phyloP scores from a whole-genome alignment of 2,797 vertebrate genomes.

The Hippoglossus hippoglossus region DNA sequence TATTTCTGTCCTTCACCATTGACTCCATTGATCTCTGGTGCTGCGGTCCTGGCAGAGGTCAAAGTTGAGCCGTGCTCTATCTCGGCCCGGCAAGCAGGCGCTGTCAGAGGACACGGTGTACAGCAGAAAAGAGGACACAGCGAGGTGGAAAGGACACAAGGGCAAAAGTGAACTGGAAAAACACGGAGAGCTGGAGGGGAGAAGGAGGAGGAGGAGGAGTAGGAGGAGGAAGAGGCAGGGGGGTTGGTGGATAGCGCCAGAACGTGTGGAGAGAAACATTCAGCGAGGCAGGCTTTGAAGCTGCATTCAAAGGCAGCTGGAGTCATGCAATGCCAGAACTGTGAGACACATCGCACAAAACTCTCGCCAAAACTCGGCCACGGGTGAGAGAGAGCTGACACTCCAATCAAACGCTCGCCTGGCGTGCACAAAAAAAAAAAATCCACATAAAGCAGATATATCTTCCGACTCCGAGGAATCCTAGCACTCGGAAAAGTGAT shows the following conservation, averaged over 20 bases:
- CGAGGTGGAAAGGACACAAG: slow-evolving; percentile 53
- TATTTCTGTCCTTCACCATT: slow-evolving; percentile 42
- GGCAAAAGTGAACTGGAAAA: slow-evolving; percentile 59
- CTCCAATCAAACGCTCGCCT: slow-evolving; percentile 59
- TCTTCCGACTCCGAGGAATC: slow-evolving; percentile 40
- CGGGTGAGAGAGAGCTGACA: slow-evolving; percentile 57
- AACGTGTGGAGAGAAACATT: slow-evolving; percentile 66
- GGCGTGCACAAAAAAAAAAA: slow-evolving; percentile 26
- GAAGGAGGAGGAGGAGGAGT: slow-evolving; percentile 7
- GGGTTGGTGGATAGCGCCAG: slow-evolving; percentile 65
- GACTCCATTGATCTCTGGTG: slow-evolving; percentile 60
- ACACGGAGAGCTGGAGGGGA: slow-evolving; percentile 48
- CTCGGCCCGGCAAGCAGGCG: slow-evolving; percentile 37
- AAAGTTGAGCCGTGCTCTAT: slow-evolving; percentile 61
- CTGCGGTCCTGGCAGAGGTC: slow-evolving; percentile 51
- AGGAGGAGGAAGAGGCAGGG: slow-evolving; percentile 8
- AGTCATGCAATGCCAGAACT: slow-evolving; percentile 77
- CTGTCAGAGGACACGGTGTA: slow-evolving; percentile 47
- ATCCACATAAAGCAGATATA: slow-evolving; percentile 35
- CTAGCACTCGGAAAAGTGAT: slow-evolving; percentile 49
- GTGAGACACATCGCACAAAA: slow-evolving; percentile 67
- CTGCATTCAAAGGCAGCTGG: slow-evolving; percentile 82
- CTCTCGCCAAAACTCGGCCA: slow-evolving; percentile 65
- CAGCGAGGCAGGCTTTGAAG: slow-evolving; percentile 79
- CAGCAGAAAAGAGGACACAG: slow-evolving; percentile 43